Conservation (phyloP, 2,113 vertebrate species). For the Ophthalmolycus amberensis region DNA sequence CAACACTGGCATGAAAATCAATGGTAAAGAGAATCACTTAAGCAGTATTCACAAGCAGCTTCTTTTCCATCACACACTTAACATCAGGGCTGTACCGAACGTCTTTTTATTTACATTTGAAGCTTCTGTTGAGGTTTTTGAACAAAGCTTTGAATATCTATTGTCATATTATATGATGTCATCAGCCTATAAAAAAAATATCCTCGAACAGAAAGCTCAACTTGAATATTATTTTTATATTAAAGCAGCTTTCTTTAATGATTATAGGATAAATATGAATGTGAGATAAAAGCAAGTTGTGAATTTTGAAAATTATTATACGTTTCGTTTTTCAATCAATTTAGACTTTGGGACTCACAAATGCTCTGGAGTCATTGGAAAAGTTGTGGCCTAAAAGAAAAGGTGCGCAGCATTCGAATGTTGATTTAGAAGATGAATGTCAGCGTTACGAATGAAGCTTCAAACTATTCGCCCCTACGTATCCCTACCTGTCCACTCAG, state of each 20-base stretch:
- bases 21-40: background rate
- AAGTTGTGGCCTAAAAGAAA: background rate
- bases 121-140: background rate
- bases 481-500: slow-evolving; percentile 76
- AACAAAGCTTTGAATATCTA: background rate
- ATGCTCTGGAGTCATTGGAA: background rate
- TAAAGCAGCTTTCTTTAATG: background rate
- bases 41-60: background rate
- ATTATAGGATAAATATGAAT: background rate
- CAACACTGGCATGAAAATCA: background rate
- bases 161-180: background rate
- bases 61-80: background rate
- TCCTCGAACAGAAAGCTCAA: background rate
- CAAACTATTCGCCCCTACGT: background rate
- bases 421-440: background rate
- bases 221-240: background rate
- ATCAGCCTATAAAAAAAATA: background rate
- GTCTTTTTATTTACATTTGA: background rate
- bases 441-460: background rate
- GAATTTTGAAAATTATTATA: too few species aligned
- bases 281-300: too few species aligned
- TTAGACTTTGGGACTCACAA: background rate
- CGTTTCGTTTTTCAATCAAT: background rate
- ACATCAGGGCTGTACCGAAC: background rate
- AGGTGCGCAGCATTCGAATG: background rate